A percentile compares a stretch with the other conserved stretches of the same genome.
phyloP scores from a whole-genome alignment of 37 sponge, comb jelly and placozoan genomes.

The Eunapius fragilis region DNA sequence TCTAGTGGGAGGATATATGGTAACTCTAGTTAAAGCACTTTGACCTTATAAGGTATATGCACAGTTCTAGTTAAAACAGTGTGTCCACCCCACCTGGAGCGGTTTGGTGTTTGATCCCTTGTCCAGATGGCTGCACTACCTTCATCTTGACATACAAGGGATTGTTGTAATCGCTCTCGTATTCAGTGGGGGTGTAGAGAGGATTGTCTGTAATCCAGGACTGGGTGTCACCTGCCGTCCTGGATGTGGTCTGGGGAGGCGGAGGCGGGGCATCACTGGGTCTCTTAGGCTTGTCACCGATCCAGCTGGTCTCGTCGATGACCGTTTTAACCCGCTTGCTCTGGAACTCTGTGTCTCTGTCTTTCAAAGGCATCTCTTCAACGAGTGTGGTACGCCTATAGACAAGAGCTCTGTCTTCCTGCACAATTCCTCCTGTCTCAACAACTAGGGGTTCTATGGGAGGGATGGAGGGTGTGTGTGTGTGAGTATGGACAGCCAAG shows the following conservation, averaged over 20 bases:
- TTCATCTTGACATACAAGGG: conserved; percentile 52
- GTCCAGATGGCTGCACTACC: too few species aligned
- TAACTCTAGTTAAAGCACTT: too few species aligned
- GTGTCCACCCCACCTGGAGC: conserved; percentile 57
- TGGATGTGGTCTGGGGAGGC: not conserved
- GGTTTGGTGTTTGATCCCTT: too few species aligned
- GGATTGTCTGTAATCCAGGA: conserved; percentile 52
- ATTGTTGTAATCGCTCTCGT: conserved; percentile 65
- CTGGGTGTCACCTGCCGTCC: not conserved
- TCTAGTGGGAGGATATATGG: not conserved
- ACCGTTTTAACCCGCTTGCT: conserved; percentile 61
- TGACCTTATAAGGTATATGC: not conserved
- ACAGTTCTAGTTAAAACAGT: conserved; percentile 39
- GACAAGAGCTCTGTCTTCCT: conserved; percentile 57
- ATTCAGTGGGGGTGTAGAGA: conserved; percentile 66
- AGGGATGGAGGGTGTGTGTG: not conserved
- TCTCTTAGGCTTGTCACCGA: conserved; percentile 24
- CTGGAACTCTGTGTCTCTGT: conserved; percentile 20
- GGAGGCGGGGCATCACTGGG: conserved; percentile 11
- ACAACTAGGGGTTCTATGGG: conserved; percentile 1
- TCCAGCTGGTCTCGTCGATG: conserved; percentile 71
- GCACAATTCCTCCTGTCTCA: conserved; percentile 70
- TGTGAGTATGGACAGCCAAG: not conserved
- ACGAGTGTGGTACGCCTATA: conserved; percentile 60
- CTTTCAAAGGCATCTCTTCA: conserved; percentile 17